Evolutionary conservation across 2,888 invertebrate genomes (phyloP), one percentile per base, ranked within the genome.

Genomic region (Hirtodrosophila alboralis): DNA sequence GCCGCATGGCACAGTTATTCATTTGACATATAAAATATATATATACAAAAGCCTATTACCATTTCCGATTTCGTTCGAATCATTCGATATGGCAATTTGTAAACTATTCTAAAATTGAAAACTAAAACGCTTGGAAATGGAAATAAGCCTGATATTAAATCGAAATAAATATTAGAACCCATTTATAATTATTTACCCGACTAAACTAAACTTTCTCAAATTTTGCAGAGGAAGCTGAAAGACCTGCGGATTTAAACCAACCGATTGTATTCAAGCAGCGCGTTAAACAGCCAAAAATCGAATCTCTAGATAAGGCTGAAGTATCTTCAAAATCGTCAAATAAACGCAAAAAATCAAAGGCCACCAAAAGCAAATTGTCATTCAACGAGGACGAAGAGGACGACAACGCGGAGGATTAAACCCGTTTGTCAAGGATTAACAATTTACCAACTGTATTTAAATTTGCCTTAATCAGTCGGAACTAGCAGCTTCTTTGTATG

Each of bases 181-280:
- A 6, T 23, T 57, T 6, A n/a, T 37, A 51, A 5, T 2, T 40
- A 13, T 45, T 48, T 37, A 21, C 10, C 61, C n/a, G n/a, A 33
- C 45, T 37, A 26, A 26, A n/a, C n/a, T 3, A 48, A 49, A 65
- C 13, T 21, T n/a, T 72, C 6, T 63, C 44, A 51, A 44, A 65
- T 91, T 91, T 21, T 90, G 18, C 89, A 94, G 93, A 93, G 88
- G 92, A 92, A 83, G 92, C 92, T 54, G 91, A 92, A 76, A 90
- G 91, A 30, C 93, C 93, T 23, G 94, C 94, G 30, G 93, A 94
- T 90, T 89, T 94, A 66, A 91, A 86, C 47, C 91, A 92, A 72
- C 92, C 92, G 33, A 91, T 94, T 57, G 90, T 94, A 61, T 94
- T 94, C 76, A 77, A 87, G 44, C 63, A 83, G 38, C 83, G 86